Evolutionary conservation across 2,888 invertebrate genomes (phyloP).

Genomic region (Hipparchia sbordonii): DNA sequence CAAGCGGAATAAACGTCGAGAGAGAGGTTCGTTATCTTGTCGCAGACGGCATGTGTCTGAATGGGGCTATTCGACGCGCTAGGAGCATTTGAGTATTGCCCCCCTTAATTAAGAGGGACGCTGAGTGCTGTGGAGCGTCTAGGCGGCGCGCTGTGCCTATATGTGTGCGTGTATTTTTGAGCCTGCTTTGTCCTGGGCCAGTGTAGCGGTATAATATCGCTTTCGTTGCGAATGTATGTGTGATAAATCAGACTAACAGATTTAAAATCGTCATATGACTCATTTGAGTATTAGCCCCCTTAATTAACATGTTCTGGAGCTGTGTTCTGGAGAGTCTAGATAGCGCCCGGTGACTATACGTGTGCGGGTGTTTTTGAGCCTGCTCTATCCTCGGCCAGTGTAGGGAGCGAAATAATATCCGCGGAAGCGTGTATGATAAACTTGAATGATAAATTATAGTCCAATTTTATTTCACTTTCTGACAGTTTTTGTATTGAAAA

Average conservation of each 20-base stretch:
- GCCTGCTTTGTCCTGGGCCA: conserved; percentile 59
- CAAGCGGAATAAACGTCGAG: conserved; percentile 65
- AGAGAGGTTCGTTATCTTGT: conserved; percentile 72
- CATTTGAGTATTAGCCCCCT: conserved; percentile 72
- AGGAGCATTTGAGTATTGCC: conserved; percentile 69
- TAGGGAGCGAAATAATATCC: background rate
- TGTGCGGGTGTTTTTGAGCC: conserved; percentile 55
- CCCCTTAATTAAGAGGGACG: conserved; percentile 77
- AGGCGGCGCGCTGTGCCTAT: conserved; percentile 56
- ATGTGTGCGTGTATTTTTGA: conserved; percentile 55
- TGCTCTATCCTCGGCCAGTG: conserved; percentile 56
- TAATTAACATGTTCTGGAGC: conserved; percentile 78
- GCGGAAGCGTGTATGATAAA: background rate
- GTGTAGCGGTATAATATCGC: background rate
- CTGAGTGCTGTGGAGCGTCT: conserved; percentile 70
- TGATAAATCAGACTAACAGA: too few species aligned
- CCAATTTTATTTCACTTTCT: too few species aligned
- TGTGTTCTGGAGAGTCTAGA: conserved; percentile 66
- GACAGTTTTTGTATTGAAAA: too few species aligned
- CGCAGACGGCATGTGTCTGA: conserved; percentile 70
- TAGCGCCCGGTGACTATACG: conserved; percentile 56
- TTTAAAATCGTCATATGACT: too few species aligned
- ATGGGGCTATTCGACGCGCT: conserved; percentile 58
- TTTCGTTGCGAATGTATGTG: background rate
- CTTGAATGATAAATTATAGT: too few species aligned